Conservation (phyloP, 2,113 vertebrate species). For the Charadrius vociferus region DNA sequence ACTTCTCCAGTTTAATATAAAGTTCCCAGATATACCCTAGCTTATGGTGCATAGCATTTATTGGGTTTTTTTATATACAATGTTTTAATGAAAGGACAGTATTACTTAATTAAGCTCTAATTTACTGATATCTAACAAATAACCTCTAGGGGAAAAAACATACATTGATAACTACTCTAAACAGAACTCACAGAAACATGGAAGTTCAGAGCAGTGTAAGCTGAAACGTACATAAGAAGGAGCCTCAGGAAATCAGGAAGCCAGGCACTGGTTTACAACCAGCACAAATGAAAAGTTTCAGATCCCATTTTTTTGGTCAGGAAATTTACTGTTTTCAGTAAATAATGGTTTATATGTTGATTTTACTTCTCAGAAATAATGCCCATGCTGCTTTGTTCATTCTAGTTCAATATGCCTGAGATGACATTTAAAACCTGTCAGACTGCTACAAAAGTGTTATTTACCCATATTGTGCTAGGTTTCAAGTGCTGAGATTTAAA, state of each 20-base stretch:
- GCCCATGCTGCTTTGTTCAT: not conserved
- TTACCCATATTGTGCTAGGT: not conserved
- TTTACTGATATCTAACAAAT: not conserved
- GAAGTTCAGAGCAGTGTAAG: not conserved
- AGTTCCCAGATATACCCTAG: not conserved
- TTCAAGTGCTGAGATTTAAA: not conserved
- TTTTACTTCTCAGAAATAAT: not conserved
- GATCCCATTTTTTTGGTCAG: not conserved
- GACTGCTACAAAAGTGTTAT: not conserved
- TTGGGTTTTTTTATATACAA: not conserved
- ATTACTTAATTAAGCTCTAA: not conserved
- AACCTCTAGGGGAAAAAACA: not conserved
- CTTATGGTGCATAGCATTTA: not conserved
- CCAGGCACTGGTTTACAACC: not conserved
- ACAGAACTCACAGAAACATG: not conserved
- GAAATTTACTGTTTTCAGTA: not conserved
- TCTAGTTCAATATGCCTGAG: not conserved
- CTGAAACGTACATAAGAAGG: not conserved
- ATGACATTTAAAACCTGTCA: not conserved
- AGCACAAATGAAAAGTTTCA: not conserved
- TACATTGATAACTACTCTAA: not conserved
- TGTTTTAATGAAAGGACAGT: not conserved
- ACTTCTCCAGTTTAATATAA: not conserved
- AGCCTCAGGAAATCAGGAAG: not conserved
- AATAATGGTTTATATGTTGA: not conserved